Base-by-base conservation (phyloP, 2,888 invertebrate genomes). In the Horisme vitalbata region DNA sequence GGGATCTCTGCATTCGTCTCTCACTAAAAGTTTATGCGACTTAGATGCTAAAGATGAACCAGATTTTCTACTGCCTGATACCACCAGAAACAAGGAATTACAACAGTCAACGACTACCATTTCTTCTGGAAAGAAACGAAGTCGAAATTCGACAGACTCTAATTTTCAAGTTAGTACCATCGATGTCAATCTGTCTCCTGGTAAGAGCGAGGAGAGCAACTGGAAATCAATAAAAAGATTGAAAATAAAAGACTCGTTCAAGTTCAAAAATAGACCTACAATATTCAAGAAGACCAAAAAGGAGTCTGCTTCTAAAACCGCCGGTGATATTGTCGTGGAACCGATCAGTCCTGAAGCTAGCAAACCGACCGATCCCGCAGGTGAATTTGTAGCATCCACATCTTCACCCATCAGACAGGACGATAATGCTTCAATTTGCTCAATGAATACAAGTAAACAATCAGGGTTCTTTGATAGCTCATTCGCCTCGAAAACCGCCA, bases 171-270 rank as follows among this genome's bases (percentile, higher is more conserved):
- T 88, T 7, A 85, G 82, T 56, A 59, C 71, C n/a, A 65, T 83
- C 14, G 83, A 85, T 53, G 75, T 76, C 5, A 81, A 83, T 59
- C 62, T 75, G 21, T 87, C 85, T 4, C 84, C 85, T 2, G 88
- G 88, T 48, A 89, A 89, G 67, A 75, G 81, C 21, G 90, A 89
- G 60, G 89, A 90, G 18, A 85, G 83, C 39, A 77, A 87, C 57
- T 90, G 90, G 90, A 90, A 89, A 61, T 88, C 90, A 1, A 90
- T 90, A 14, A 90, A 90, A 66, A 76, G 88, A 54, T 64, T 90
- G 32, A 90, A 90, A 70, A 89, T 90, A 46, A 90, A 90, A 58
- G 90, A 90, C 61, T 90, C 90, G 0, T 90, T 90, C 61, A 87
- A 89, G 57, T 90, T 90, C 57, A 90, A 90, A 60, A 90, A 83